Conservation (phyloP, 2,888 invertebrate species). For the Cheilosia soror region DNA sequence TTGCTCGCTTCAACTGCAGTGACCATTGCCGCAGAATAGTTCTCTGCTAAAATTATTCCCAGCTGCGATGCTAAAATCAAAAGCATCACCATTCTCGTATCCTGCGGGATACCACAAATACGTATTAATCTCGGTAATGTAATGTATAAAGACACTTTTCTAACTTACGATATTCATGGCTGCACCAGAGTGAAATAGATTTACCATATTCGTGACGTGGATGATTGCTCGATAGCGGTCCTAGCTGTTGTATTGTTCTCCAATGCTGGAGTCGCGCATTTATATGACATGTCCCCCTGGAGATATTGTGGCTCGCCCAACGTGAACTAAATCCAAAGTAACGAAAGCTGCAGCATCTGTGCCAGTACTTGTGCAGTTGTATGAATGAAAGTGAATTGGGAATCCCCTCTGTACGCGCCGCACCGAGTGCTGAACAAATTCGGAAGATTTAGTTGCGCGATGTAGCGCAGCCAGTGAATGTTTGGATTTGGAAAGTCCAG, state of each 20-base stretch:
- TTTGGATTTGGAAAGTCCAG: conserved; percentile 68
- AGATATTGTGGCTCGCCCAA: conserved; percentile 45
- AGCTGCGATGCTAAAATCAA: conserved; percentile 55
- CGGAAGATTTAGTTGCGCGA: conserved; percentile 56
- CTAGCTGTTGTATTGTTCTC: conserved; percentile 63
- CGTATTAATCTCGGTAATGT: conserved; percentile 46
- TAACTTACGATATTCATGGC: conserved; percentile 66
- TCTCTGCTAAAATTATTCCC: conserved; percentile 41
- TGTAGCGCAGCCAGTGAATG: conserved; percentile 50
- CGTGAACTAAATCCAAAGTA: conserved; percentile 59
- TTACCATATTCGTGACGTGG: conserved; percentile 59
- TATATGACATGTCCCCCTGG: conserved; percentile 68
- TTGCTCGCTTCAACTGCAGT: conserved; percentile 77
- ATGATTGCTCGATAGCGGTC: conserved; percentile 66
- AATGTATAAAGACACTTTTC: conserved; percentile 38
- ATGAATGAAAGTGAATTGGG: conserved; percentile 70
- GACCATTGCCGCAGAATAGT: conserved; percentile 52
- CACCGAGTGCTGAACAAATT: conserved; percentile 26
- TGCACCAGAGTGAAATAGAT: conserved; percentile 47
- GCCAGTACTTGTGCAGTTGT: conserved; percentile 58
- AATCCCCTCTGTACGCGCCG: conserved; percentile 7
- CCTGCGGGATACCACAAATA: conserved; percentile 20
- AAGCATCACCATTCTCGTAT: conserved; percentile 34
- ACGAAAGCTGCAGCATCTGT: conserved; percentile 45
- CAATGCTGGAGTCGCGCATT: conserved; percentile 51